phyloP scores from a whole-genome alignment of 2,113 vertebrate species.

The Caranx ignobilis region DNA sequence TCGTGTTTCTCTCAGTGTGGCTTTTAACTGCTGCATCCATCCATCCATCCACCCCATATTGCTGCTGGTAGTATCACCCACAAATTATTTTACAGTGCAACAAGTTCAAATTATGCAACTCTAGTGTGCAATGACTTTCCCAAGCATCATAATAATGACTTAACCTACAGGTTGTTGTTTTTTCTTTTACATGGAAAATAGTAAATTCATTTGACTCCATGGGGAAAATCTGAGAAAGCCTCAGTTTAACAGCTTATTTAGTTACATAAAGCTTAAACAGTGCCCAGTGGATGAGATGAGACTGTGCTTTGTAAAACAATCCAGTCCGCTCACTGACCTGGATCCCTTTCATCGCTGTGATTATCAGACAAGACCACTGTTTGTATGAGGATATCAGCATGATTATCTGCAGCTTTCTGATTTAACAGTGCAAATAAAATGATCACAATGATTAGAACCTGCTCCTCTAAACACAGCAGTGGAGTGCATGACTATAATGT shows the following conservation, averaged over 20 bases:
- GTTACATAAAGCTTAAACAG: neutral
- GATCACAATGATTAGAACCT: neutral
- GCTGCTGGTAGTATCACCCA: slow-evolving; percentile 3
- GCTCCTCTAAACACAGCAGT: slow-evolving; percentile 3
- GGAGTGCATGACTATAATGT: neutral
- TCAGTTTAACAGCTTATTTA: neutral
- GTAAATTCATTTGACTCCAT: slow-evolving; percentile 1
- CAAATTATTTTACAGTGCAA: slow-evolving; percentile 19
- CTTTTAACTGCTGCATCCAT: slow-evolving; percentile 6
- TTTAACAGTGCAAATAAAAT: slow-evolving; percentile 18
- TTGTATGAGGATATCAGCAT: slow-evolving; percentile 11
- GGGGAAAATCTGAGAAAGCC: neutral
- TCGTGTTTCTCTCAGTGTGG: neutral
- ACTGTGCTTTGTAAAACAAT: neutral
- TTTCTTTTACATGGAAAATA: slow-evolving; percentile 5
- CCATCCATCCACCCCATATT: neutral
- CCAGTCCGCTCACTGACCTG: slow-evolving; percentile 9
- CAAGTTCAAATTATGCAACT: slow-evolving; percentile 15
- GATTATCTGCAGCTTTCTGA: slow-evolving; percentile 15
- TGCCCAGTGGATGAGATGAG: neutral
- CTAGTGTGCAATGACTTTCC: slow-evolving; percentile 2
- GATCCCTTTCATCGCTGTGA: slow-evolving; percentile 26
- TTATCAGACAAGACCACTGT: slow-evolving; percentile 10
- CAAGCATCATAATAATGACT: slow-evolving; percentile 28
- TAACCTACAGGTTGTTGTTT: slow-evolving; percentile 23